These are phyloP conservation scores for Lasioglossum marginatum DNA, from an alignment of 2,888 invertebrate species.

Conservation along the genomic window DNA sequence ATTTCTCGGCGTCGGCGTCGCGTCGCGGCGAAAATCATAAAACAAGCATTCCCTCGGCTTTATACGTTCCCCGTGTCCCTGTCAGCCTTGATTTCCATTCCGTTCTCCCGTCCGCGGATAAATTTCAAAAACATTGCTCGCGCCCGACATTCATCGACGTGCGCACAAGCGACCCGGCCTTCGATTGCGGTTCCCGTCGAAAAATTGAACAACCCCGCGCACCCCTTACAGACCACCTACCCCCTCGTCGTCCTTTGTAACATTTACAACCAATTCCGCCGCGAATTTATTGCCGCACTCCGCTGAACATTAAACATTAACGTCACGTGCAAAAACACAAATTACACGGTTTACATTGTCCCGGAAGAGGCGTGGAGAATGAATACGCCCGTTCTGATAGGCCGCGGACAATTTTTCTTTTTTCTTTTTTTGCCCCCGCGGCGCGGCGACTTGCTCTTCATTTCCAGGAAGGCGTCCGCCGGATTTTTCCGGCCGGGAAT, in stretches of 20 bases:
- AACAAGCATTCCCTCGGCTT: conserved; percentile 39
- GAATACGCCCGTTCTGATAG: neutral
- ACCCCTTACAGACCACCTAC: neutral
- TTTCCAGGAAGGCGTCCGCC: neutral
- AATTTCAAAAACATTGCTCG: conserved; percentile 10
- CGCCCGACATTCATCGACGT: neutral
- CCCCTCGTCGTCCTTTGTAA: neutral
- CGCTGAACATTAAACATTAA: neutral
- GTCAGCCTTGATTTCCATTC: conserved; percentile 20
- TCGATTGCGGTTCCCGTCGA: neutral
- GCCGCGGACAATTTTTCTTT: neutral
- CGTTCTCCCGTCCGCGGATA: neutral
- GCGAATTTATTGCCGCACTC: neutral
- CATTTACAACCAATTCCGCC: neutral
- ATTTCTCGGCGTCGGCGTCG: conserved; percentile 33
- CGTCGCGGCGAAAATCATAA: conserved; percentile 38
- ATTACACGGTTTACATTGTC: neutral
- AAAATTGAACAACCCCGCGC: neutral
- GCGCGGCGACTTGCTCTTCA: neutral
- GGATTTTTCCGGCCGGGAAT: neutral
- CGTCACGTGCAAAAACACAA: neutral
- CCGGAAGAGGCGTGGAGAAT: neutral
- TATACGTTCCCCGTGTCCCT: neutral
- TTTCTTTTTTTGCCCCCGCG: neutral
- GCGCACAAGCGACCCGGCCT: neutral